phyloP scores from a whole-genome alignment of 2,113 vertebrate genomes.

The Anolis carolinensis region DNA sequence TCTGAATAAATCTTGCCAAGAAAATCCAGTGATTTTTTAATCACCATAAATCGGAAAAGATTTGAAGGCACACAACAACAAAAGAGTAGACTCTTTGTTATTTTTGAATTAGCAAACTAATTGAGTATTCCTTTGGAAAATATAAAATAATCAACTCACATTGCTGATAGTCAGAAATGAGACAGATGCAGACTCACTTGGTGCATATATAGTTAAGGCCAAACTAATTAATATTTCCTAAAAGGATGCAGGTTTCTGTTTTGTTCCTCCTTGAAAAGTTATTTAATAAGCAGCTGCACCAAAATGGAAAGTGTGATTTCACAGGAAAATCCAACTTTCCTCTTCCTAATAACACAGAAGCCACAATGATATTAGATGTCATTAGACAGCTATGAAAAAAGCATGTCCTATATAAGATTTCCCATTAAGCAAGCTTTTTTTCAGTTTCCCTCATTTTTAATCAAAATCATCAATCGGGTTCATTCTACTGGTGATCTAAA shows the following conservation, averaged over 20 bases:
- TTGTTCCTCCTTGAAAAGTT: not conserved
- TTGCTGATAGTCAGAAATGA: not conserved
- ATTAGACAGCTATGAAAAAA: conserved; percentile 4
- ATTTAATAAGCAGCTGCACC: conserved; percentile 1
- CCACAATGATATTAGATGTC: not conserved
- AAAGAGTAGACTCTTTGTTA: too few relatives aligned
- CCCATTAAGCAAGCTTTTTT: not conserved
- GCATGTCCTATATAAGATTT: conserved; percentile 7
- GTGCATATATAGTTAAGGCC: not conserved
- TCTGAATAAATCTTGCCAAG: too few relatives aligned
- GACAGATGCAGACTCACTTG: not conserved
- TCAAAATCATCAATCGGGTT: not conserved
- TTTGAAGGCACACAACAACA: too few relatives aligned
- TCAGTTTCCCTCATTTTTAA: not conserved
- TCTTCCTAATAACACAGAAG: conserved; percentile 19
- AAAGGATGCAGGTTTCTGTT: not conserved
- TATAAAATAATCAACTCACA: not conserved
- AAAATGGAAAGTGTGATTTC: conserved; percentile 19
- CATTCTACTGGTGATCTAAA: not conserved
- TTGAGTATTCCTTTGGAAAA: not conserved
- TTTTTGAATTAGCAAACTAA: too few relatives aligned
- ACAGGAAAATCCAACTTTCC: conserved; percentile 21
- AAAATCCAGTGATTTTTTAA: too few relatives aligned
- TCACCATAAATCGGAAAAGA: too few relatives aligned
- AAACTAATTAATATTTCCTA: not conserved